These are phyloP conservation scores for Hoplias malabaricus DNA, from an alignment of 2,113 vertebrate genomes.

Conservation along the genomic window DNA sequence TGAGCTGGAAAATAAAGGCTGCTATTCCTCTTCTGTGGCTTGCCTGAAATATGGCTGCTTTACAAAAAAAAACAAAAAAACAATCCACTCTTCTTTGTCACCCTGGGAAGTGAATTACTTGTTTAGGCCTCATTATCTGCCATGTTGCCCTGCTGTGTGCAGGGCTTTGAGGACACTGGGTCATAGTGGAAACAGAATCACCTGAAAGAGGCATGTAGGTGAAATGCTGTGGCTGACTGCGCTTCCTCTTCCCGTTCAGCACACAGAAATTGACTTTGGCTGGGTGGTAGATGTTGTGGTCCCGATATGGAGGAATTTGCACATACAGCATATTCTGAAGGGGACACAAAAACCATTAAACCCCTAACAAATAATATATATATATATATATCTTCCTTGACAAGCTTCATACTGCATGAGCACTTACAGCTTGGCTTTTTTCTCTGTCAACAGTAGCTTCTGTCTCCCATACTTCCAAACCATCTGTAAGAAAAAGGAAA, in stretches of 20 bases:
- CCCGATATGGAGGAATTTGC: constrained; percentile 89
- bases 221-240: constrained; percentile 94
- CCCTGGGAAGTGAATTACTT: no score
- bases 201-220: constrained; percentile 84
- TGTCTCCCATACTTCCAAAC: constrained; percentile 92
- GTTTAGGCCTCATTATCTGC: neutral
- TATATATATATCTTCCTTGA: neutral
- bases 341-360: neutral
- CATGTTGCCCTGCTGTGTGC: neutral
- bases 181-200: constrained; percentile 53
- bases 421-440: constrained; percentile 92
- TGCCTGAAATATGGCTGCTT: neutral
- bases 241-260: constrained; percentile 93
- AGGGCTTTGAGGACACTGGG: neutral
- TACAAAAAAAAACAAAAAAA: no score
- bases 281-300: constrained; percentile 77
- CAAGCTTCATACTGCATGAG: neutral
- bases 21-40: neutral
- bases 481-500: constrained; percentile 78
- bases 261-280: constrained; percentile 94
- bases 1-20: neutral
- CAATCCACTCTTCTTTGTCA: no score
- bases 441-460: constrained; percentile 92
- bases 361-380: neutral
- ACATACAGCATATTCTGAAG: constrained; percentile 90